Evolutionary conservation across 1,140 invertebrate genomes (phyloP), one percentile per base, ranked within the genome.

Genomic region (Samia ricini): DNA sequence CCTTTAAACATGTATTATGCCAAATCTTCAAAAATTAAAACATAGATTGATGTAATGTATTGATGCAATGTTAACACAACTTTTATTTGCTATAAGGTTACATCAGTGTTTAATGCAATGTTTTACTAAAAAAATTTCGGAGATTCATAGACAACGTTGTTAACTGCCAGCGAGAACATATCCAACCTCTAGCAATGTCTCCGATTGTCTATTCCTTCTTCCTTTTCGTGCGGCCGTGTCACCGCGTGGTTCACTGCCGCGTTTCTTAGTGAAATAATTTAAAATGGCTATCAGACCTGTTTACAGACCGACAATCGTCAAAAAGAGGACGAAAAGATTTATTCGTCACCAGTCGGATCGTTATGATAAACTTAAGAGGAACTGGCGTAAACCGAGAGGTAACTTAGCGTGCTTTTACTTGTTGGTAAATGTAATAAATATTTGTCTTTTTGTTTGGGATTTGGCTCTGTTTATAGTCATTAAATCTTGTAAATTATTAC

Each of bases 291-390:
- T 98, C 79, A 92, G 95, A 89, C 97, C 97, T 73, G 94, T 97
- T 23, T 95, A 96, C 72, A 95, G 96, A 82, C 96, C 95, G 1
- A 96, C 93, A 75, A 97, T 98, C 81, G 94, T 99, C 57, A 99
- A 99, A 91, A 99, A 99, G 92, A 94, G 98, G 88, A 97, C 96
- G 52, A 99, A 99, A 92, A 96, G 96, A 89, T 99, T 99, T 91
- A 98, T 97, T 77, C 94, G 98, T 67, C 98, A 99, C 91, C 98
- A 99, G 90, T 97, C 96, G 85, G 98, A 99, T 91, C 94, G 98
- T 82, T 99, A 99, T 96, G 95, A 94, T 67, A 98, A 98, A 92
- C 92, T 99, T 61, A 98, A 93, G 85, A 88, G 92, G 66, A 93
- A 93, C 91, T 93, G 92, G 92, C 92, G 92, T 79, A 93, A 93